Base-by-base conservation (phyloP, 1,140 invertebrate species). In the Halesus radiatus region DNA sequence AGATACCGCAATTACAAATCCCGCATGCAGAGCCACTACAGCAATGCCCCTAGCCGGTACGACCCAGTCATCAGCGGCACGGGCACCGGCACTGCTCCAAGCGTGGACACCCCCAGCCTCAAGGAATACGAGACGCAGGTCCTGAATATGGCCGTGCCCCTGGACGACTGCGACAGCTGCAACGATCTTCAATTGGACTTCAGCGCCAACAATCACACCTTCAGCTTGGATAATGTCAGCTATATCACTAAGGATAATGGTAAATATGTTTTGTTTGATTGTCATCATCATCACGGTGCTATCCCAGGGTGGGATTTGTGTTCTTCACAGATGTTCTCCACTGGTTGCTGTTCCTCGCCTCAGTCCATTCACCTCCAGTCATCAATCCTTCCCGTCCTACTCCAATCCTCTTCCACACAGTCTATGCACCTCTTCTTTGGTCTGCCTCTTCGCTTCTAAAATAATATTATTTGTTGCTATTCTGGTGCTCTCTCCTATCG, bases 91-190 rank as follows among this genome's bases (percentile, higher is more conserved):
- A 92, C 93, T 0, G 87, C 87, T 6, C 88, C 88, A 73, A 86
- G 85, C 32, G 85, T 87, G 15, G 88, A 89, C 54, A 85, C 86
- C 0, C 85, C 87, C 68, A 88, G 87, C 73, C 87, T 95, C 54
- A 96, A 96, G 86, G 94, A 96, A 86, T 96, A 96, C 86, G 95
- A 96, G 87, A 96, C 95, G 3, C 94, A 97, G 91, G 95, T 97
- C 37, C 89, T 97, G 1, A 95, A 96, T 81, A 97, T 97, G 96
- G 95, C 95, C 78, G 95, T 97, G 1, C 93, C 93, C 0, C 90
- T 94, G 0, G 95, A 96, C 82, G 95, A 95, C 80, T 94, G 92
- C 80, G 94, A 95, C 81, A 83, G 82, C 64, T 83, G 82, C 53
- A 81, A 94, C 80, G 95, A 96, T 86, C 85, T 96, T 18, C 95